Percentiles rank a stretch among this genome's conserved stretches.
Evolutionary conservation across 23 tunicate species (phyloP).

Genomic region (Styela plicata): DNA sequence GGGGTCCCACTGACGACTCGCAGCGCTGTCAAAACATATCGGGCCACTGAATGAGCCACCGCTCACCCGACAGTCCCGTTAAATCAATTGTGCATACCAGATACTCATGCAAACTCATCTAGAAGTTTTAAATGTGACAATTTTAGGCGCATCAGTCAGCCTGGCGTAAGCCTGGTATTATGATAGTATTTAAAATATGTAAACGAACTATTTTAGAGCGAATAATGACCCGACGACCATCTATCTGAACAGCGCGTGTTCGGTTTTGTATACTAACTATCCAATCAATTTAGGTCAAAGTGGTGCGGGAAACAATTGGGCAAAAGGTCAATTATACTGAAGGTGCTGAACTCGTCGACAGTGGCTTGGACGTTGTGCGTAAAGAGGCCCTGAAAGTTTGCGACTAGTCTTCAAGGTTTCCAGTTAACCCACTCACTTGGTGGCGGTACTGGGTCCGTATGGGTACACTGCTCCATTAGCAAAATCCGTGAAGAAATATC

Average conservation of each 20-base stretch:
- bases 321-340: conserved; percentile 99
- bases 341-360: conserved; percentile 91
- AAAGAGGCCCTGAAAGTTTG: conserved; percentile 90
- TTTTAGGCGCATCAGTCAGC: too few species aligned
- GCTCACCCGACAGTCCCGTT: too few species aligned
- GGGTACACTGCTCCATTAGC: conserved; percentile 83
- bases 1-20: too few species aligned
- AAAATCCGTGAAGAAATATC: conserved; percentile 91
- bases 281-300: conserved; percentile 48
- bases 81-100: too few species aligned
- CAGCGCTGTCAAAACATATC: too few species aligned
- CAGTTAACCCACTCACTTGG: conserved; percentile 93
- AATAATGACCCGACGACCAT: background rate
- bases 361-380: conserved; percentile 82
- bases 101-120: too few species aligned
- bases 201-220: too few species aligned
- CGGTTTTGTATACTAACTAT: background rate
- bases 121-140: too few species aligned
- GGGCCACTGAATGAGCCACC: too few species aligned
- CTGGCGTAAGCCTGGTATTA: too few species aligned
- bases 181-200: too few species aligned
- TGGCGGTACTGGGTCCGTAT: conserved; percentile 99
- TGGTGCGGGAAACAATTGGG: conserved; percentile 99
- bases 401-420: conserved; percentile 91
- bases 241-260: background rate